A percentile compares a stretch with the other conserved stretches of the same genome.
phyloP scores from a whole-genome alignment of 2,797 vertebrate genomes.

The Pseudochromis fuscus region DNA sequence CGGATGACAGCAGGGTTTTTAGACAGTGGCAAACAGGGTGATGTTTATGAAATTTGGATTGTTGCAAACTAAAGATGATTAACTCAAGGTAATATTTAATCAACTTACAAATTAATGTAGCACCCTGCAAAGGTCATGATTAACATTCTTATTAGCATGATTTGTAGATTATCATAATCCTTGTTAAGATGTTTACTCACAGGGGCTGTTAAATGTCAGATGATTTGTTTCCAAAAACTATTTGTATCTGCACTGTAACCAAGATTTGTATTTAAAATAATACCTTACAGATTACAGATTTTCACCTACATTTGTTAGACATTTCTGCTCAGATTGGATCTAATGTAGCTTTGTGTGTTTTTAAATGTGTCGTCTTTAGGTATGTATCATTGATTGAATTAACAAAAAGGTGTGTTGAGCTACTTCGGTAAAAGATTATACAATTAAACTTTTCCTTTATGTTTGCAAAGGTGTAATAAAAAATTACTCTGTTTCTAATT shows the following conservation, averaged over 20 bases:
- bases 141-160: not conserved
- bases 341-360: not conserved
- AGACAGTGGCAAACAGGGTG: not conserved
- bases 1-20: not conserved
- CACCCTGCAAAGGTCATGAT: not conserved
- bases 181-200: not conserved
- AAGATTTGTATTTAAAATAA: not conserved
- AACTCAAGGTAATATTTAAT: slow-evolving; percentile 9
- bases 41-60: not conserved
- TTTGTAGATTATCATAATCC: not conserved
- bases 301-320: not conserved
- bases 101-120: slow-evolving; percentile 16
- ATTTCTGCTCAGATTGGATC: not conserved
- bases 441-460: not conserved
- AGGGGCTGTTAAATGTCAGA: not conserved
- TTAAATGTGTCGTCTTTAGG: not conserved
- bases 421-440: too few species aligned
- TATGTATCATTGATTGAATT: not conserved
- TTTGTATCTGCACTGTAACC: not conserved
- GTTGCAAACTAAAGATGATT: slow-evolving; percentile 14
- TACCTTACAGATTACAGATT: too few species aligned
- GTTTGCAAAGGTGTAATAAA: not conserved
- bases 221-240: not conserved
- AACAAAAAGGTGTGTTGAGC: not conserved
- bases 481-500: too few species aligned